A percentile compares a stretch with the other conserved stretches of the same genome.
phyloP scores from a whole-genome alignment of 2,888 invertebrate species.

The Orthosia incerta region DNA sequence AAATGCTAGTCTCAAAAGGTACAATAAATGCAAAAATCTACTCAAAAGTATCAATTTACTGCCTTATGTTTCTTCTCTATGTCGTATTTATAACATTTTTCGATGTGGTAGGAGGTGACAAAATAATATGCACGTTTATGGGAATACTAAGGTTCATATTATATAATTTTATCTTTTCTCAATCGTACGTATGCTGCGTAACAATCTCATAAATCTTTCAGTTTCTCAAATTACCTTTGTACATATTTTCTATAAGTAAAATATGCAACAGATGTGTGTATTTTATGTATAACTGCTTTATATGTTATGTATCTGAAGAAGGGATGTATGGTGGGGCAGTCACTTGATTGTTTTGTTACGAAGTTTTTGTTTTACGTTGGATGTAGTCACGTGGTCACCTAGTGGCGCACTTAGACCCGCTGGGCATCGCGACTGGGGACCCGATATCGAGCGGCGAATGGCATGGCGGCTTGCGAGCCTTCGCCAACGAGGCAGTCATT shows the following conservation, averaged over 20 bases:
- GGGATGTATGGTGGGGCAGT: conserved; percentile 53
- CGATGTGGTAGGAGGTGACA: conserved; percentile 27
- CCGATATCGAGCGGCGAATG: conserved; percentile 89
- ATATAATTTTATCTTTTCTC: conserved; percentile 40
- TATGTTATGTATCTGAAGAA: conserved; percentile 50
- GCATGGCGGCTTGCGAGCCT: conserved; percentile 88
- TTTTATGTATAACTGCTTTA: conserved; percentile 56
- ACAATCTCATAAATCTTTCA: conserved; percentile 44
- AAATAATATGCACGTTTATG: conserved; percentile 63
- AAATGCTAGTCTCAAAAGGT: conserved; percentile 88
- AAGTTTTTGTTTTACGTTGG: conserved; percentile 72
- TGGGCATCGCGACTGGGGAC: conserved; percentile 96
- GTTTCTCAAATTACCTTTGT: conserved; percentile 28
- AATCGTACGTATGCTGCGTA: conserved; percentile 41
- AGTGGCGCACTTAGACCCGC: conserved; percentile 97
- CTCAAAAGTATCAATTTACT: conserved; percentile 31
- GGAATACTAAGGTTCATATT: conserved; percentile 51
- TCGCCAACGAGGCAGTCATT: conserved; percentile 89
- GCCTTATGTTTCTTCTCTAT: conserved; percentile 36
- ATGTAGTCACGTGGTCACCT: conserved; percentile 97
- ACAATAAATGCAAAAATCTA: conserved; percentile 51
- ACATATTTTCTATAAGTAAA: conserved; percentile 39
- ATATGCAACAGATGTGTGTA: conserved; percentile 41
- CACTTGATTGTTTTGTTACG: conserved; percentile 62
- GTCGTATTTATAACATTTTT: conserved; percentile 54